A percentile compares a stretch with the other conserved stretches of the same genome.
phyloP scores from a whole-genome alignment of 2,113 vertebrate species.

The Scopus umbretta region DNA sequence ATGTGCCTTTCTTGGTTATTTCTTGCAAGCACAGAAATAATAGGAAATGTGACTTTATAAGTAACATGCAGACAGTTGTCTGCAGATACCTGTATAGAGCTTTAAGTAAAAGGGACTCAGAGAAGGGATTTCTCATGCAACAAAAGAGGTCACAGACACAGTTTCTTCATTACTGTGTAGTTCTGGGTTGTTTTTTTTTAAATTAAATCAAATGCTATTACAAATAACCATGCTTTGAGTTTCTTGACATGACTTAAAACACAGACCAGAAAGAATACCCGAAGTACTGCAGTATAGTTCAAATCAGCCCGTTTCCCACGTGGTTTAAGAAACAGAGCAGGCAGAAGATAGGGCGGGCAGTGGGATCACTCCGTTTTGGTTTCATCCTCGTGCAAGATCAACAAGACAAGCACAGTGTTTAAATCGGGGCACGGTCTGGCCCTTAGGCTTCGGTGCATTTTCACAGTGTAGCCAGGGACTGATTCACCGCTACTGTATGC shows the following conservation, averaged over 20 bases:
- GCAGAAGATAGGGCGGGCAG: background rate
- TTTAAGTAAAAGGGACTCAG: background rate
- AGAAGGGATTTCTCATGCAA: background rate
- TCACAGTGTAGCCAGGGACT: background rate
- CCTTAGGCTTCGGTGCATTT: background rate
- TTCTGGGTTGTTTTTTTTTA: background rate
- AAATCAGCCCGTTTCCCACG: background rate
- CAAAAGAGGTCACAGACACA: background rate
- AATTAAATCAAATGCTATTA: background rate
- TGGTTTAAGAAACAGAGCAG: background rate
- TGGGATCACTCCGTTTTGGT: background rate
- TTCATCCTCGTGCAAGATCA: background rate
- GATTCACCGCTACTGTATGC: background rate
- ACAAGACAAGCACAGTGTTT: background rate
- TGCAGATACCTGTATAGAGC: background rate
- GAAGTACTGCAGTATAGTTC: background rate
- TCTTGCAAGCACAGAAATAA: background rate
- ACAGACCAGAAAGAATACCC: background rate
- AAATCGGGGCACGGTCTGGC: background rate
- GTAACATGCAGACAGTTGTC: background rate
- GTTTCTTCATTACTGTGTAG: background rate
- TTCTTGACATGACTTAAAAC: background rate
- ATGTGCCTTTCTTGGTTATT: slow-evolving; percentile 12
- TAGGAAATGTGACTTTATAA: background rate
- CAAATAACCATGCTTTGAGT: background rate